Evolutionary conservation across 2,797 vertebrate genomes (phyloP).

Genomic region (Mormyrus hasselquistii): DNA sequence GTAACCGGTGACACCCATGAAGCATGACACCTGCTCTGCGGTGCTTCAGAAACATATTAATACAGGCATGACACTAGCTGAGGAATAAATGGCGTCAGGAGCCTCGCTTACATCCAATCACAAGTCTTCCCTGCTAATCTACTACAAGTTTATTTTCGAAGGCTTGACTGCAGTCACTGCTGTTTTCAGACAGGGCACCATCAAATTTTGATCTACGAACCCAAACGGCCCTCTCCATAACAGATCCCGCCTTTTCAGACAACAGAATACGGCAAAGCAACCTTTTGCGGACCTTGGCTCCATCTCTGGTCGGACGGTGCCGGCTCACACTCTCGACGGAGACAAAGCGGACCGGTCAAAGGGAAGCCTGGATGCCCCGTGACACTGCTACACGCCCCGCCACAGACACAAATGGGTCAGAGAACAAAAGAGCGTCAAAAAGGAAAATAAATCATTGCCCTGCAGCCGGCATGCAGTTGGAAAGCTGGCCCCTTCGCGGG

Average conservation of each 20-base stretch:
- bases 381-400: not conserved
- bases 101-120: not conserved
- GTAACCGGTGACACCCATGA: not conserved
- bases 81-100: not conserved
- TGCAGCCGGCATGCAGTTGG: constrained; percentile 54
- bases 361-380: not conserved
- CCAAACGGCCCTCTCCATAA: not conserved
- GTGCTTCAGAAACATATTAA: not conserved
- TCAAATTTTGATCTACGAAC: not conserved
- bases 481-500: constrained; percentile 56
- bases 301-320: not conserved
- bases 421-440: constrained; percentile 48
- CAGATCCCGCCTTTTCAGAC: not conserved
- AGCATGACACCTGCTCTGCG: not conserved
- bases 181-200: not conserved
- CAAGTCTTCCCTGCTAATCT: not conserved
- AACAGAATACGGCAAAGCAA: not conserved
- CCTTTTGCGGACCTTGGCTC: not conserved
- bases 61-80: not conserved
- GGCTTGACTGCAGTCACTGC: not conserved
- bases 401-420: constrained; percentile 52
- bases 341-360: not conserved
- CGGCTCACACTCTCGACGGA: not conserved
- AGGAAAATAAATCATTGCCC: constrained; percentile 40
- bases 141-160: not conserved